These are phyloP conservation scores for Takifugu flavidus DNA, from an alignment of 2,113 vertebrate species.

Conservation along the genomic window DNA sequence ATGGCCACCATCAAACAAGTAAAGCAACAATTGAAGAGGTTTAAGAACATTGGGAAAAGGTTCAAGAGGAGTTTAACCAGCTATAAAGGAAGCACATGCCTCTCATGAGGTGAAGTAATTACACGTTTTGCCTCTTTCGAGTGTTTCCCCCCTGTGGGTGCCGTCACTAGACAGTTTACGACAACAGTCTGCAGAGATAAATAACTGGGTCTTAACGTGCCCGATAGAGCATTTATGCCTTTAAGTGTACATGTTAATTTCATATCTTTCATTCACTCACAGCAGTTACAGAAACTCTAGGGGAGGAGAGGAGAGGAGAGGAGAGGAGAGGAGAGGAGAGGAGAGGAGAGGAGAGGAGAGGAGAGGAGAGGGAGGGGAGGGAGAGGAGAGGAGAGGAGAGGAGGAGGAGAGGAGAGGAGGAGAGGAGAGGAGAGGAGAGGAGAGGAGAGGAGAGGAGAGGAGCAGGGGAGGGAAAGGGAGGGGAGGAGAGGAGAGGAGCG, in stretches of 20 bases:
- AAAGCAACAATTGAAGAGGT: not conserved
- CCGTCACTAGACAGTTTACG: not conserved
- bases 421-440: not conserved
- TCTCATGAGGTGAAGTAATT: conserved; percentile 31
- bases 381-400: not conserved
- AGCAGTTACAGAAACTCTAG: not conserved
- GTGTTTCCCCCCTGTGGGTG: not conserved
- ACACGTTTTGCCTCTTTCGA: conserved; percentile 6
- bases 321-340: conserved; percentile 3
- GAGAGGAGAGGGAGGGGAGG: not conserved
- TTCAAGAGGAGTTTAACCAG: conserved; percentile 37
- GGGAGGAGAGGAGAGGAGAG: not conserved
- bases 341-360: conserved; percentile 2
- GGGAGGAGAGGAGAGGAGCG: not conserved
- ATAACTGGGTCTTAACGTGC: not conserved
- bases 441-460: not conserved
- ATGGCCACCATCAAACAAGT: conserved; percentile 1
- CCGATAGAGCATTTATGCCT: not conserved
- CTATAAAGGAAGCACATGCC: conserved; percentile 31
- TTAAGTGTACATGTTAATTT: not conserved
- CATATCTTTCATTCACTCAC: not conserved
- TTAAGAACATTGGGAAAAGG: conserved; percentile 15
- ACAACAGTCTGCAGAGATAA: not conserved
- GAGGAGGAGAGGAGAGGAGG: not conserved
- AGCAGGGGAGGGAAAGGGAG: conserved; percentile 7